Percentiles rank a stretch among this genome's conserved stretches.
Evolutionary conservation across 2,113 vertebrate genomes (phyloP).

Genomic region (Parus major): DNA sequence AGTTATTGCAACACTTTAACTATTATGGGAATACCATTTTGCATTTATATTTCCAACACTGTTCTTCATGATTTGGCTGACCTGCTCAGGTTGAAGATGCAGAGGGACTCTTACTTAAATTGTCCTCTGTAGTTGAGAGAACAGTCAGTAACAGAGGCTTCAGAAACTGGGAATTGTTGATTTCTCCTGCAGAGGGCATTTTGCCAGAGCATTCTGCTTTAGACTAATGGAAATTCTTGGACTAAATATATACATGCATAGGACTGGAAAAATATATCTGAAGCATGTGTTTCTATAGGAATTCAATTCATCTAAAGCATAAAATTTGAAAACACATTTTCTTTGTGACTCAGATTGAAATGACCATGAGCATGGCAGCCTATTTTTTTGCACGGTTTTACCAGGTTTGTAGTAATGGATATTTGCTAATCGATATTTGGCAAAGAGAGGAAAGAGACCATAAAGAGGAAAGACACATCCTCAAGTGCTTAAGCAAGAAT

Average conservation of each 20-base stretch:
- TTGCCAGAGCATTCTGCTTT: conserved; percentile 48
- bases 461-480: conserved; percentile 6
- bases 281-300: conserved; percentile 28
- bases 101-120: background rate
- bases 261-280: conserved; percentile 41
- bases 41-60: background rate
- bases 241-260: conserved; percentile 34
- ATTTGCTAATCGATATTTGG: background rate
- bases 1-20: background rate
- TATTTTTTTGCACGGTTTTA: background rate
- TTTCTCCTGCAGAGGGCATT: conserved; percentile 4
- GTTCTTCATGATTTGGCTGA: background rate
- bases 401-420: background rate
- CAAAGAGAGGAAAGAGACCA: conserved; percentile 10
- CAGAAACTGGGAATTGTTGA: background rate
- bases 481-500: conserved; percentile 21
- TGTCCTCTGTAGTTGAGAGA: background rate
- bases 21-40: background rate
- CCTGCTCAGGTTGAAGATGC: background rate
- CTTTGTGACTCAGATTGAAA: background rate
- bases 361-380: background rate
- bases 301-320: background rate
- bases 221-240: conserved; percentile 51
- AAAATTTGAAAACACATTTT: background rate
- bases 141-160: background rate